A percentile compares a stretch with the other conserved stretches of the same genome.
These are phyloP conservation scores for Tachysurus vachellii DNA, from an alignment of 2,113 vertebrate genomes.

Conservation along the genomic window DNA sequence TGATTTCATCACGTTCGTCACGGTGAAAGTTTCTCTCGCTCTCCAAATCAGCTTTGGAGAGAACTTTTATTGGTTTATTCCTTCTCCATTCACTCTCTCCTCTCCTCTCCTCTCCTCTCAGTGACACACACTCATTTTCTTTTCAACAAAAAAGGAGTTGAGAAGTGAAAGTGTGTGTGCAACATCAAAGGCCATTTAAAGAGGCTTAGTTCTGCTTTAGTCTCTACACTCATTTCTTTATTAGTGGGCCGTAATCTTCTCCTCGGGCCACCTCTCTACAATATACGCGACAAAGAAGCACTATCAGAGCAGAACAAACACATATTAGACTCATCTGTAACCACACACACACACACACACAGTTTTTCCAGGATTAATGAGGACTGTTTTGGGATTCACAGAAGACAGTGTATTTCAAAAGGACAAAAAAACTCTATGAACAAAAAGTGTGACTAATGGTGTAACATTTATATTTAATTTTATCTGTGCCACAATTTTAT, in stretches of 20 bases:
- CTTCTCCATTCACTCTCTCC: slow-evolving; percentile 63
- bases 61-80: slow-evolving; percentile 31
- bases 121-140: slow-evolving; percentile 50
- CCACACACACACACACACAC: slow-evolving; percentile 10
- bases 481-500: not conserved
- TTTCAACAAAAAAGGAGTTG: slow-evolving; percentile 44
- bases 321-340: slow-evolving; percentile 3
- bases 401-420: not conserved
- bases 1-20: slow-evolving; percentile 27
- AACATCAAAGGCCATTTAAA: slow-evolving; percentile 53
- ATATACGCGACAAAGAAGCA: slow-evolving; percentile 11
- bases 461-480: not conserved
- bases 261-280: slow-evolving; percentile 44
- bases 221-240: slow-evolving; percentile 56
- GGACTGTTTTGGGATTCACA: not conserved
- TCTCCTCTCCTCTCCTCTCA: slow-evolving; percentile 14
- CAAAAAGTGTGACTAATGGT: not conserved
- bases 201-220: slow-evolving; percentile 55
- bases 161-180: slow-evolving; percentile 25
- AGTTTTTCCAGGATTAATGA: not conserved
- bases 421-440: not conserved
- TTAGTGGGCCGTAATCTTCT: slow-evolving; percentile 61
- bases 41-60: slow-evolving; percentile 27
- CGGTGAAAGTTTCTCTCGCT: not conserved
- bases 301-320: slow-evolving; percentile 18